phyloP scores from a whole-genome alignment of 2,113 vertebrate species.

The Ceratotherium simum region DNA sequence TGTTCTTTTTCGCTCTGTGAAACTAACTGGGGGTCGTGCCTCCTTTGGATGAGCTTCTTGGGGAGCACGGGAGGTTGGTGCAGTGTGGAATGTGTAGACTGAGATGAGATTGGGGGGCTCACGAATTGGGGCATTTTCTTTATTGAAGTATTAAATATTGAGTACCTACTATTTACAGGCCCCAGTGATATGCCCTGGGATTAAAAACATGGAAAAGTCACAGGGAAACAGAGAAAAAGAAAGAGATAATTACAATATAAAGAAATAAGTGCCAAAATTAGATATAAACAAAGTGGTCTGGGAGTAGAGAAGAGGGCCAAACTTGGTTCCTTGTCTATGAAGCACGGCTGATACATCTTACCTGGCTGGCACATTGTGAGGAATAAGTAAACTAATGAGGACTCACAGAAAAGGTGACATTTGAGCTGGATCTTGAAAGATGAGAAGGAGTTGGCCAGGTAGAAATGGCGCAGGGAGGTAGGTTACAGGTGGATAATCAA shows the following conservation, averaged over 20 bases:
- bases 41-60: not conserved
- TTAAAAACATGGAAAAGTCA: slow-evolving; percentile 40
- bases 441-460: not conserved
- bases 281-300: slow-evolving; percentile 15
- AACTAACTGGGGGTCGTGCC: not conserved
- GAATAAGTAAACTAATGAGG: slow-evolving; percentile 46
- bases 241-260: not conserved
- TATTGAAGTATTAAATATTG: slow-evolving; percentile 41
- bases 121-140: slow-evolving; percentile 28
- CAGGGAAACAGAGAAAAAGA: not conserved
- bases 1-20: slow-evolving; percentile 23
- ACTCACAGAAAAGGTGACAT: slow-evolving; percentile 16
- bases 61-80: not conserved
- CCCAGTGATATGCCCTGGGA: not conserved
- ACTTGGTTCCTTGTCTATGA: slow-evolving; percentile 27
- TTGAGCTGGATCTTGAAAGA: slow-evolving; percentile 64
- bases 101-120: not conserved
- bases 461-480: not conserved
- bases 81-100: not conserved
- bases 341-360: not conserved
- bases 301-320: not conserved
- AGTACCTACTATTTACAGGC: not conserved
- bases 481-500: not conserved
- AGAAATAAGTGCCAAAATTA: slow-evolving; percentile 9
- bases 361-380: not conserved